Conservation (phyloP, 2,797 vertebrate genomes). For the Spheniscus humboldti region DNA sequence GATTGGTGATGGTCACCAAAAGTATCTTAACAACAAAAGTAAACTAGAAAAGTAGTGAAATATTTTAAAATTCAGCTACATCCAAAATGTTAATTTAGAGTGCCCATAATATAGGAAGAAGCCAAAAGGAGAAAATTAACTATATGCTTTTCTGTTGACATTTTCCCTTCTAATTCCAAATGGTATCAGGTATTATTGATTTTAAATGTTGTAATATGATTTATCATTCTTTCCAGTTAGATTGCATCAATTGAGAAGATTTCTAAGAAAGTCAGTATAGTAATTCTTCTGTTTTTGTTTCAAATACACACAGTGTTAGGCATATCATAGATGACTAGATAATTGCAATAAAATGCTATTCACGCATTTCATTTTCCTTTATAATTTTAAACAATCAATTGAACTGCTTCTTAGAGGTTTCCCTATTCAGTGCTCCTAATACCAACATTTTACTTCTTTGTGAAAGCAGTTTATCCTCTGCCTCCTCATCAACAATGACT, state of each 20-base stretch:
- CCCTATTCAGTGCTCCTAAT: not conserved
- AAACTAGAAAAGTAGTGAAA: not conserved
- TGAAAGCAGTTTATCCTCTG: not conserved
- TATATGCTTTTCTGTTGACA: not conserved
- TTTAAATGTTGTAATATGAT: not conserved
- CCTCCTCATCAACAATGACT: not conserved
- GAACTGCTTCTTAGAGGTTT: not conserved
- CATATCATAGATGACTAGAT: not conserved
- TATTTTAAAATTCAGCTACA: not conserved
- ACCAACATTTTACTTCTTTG: not conserved
- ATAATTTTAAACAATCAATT: not conserved
- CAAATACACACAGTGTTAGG: not conserved
- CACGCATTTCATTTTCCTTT: not conserved
- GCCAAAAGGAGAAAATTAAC: not conserved
- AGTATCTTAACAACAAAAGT: not conserved
- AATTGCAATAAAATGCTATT: not conserved
- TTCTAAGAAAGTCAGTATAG: not conserved
- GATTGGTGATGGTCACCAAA: not conserved
- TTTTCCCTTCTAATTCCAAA: not conserved
- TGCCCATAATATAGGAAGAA: not conserved
- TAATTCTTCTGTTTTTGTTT: not conserved
- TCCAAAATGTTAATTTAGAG: not conserved
- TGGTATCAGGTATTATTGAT: not conserved
- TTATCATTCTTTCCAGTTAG: not conserved
- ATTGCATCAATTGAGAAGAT: not conserved